These are phyloP conservation scores for Ochlodes sylvanus DNA, from an alignment of 2,888 invertebrate species.

Conservation along the genomic window DNA sequence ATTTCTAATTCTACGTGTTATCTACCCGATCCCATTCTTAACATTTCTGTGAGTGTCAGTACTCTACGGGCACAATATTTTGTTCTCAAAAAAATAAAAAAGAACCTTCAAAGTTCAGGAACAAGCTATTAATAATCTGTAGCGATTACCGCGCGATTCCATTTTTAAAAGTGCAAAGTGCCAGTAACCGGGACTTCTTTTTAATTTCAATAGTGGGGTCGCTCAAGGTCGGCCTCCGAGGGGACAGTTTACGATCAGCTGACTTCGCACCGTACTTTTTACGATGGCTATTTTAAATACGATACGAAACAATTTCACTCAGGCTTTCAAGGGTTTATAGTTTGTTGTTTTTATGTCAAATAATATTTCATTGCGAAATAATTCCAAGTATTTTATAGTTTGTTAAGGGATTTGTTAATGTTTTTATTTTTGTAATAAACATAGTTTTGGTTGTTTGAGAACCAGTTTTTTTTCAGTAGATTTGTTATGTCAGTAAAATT, in stretches of 20 bases:
- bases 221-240: constrained; percentile 77
- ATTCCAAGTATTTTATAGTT: neutral
- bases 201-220: constrained; percentile 85
- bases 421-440: neutral
- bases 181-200: constrained; percentile 79
- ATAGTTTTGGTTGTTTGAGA: neutral
- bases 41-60: neutral
- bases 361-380: neutral
- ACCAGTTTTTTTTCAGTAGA: too few relatives aligned
- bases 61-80: neutral
- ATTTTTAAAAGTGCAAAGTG: constrained; percentile 81
- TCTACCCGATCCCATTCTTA: neutral
- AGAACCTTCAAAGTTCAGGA: constrained; percentile 22
- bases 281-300: constrained; percentile 35
- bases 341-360: neutral
- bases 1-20: neutral
- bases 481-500: too few relatives aligned
- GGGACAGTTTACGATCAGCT: constrained; percentile 82
- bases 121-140: constrained; percentile 38
- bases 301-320: constrained; percentile 30
- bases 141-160: constrained; percentile 52
- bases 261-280: constrained; percentile 54
- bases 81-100: constrained; percentile 6
- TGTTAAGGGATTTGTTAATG: too few relatives aligned
- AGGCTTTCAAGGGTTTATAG: neutral